phyloP scores from a whole-genome alignment of 2,113 vertebrate genomes.

The Grammomys dolichurus region DNA sequence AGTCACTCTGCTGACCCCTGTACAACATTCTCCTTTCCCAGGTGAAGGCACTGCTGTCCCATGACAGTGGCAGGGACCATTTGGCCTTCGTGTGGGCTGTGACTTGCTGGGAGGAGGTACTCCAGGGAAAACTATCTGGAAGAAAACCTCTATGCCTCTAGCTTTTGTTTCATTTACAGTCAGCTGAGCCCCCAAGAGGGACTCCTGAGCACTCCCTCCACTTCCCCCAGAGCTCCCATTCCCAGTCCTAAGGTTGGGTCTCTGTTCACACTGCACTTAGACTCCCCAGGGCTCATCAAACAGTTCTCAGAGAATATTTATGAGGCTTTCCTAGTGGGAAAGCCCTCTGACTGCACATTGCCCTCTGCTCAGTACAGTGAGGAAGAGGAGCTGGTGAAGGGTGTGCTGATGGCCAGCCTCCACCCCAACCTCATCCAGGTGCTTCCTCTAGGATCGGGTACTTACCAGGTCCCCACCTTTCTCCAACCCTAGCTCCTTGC shows the following conservation, averaged over 20 bases:
- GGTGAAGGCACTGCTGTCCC: conserved; percentile 92
- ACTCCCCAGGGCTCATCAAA: conserved; percentile 92
- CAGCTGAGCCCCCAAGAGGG: neutral
- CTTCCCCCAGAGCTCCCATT: neutral
- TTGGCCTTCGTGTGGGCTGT: conserved; percentile 92
- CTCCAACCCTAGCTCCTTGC: accelerated
- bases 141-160: conserved; percentile 87
- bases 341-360: conserved; percentile 88
- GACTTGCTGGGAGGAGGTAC: conserved; percentile 92
- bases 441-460: neutral
- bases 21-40: conserved; percentile 68
- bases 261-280: neutral
- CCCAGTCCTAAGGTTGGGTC: neutral
- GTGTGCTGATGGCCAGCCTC: conserved; percentile 95
- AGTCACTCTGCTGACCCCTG: accelerated
- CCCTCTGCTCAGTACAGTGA: conserved; percentile 89
- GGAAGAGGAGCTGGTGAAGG: conserved; percentile 95
- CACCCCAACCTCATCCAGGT: conserved; percentile 99
- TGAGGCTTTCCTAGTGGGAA: conserved; percentile 91
- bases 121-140: conserved; percentile 92
- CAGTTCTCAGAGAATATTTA: conserved; percentile 96
- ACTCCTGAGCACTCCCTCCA: neutral
- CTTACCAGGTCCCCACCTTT: accelerated
- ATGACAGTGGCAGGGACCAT: conserved; percentile 94
- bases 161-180: conserved; percentile 96